Evolutionary conservation across 2,888 invertebrate genomes (phyloP), one percentile per base, ranked within the genome.

Genomic region (Ferrisia virgata): DNA sequence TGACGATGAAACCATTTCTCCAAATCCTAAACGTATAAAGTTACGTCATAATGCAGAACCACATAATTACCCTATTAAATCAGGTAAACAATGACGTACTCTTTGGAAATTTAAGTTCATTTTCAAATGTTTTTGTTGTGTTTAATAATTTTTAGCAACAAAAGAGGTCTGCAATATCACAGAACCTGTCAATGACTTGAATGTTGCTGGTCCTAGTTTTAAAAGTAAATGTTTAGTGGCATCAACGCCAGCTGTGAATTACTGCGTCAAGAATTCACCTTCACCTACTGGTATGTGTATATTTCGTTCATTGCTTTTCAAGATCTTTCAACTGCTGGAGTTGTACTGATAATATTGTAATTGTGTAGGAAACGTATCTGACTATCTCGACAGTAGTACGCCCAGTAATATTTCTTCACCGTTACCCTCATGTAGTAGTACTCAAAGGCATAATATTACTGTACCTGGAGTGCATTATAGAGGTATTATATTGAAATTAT

Each of bases 371-470:
- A 72, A 72, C 25, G 43, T 76, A 28, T 25, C 83, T 1, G 72
- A 83, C 22, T 40, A 72, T 22, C 40, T 47, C 8, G 83, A 83
- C 9, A 40, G 39, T 33, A 64, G 11, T 25, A 47, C n/a, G 25
- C 11, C 72, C 43, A 47, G 40, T 72, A 72, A 83, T 76, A 33
- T 31, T 76, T 83, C 83, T 31, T 40, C 18, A n/a, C 64, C 76
- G 69, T 31, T 83, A 72, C 83, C 83, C 47, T 43, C 36, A 76
- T 40, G 28, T 25, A 76, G 43, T 47, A 47, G 22, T 39, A 39
- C 39, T 18, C 83, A 83, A 83, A 83, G 83, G 83, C 83, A 83
- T 83, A 83, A 83, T 76, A 40, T 83, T 22, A 83, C 83, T 28
- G 31, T 83, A 43, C 83, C 83, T 83, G 69, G 25, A 43, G 39